Conservation (phyloP, 2,113 vertebrate species). For the Semicossyphus pulcher region DNA sequence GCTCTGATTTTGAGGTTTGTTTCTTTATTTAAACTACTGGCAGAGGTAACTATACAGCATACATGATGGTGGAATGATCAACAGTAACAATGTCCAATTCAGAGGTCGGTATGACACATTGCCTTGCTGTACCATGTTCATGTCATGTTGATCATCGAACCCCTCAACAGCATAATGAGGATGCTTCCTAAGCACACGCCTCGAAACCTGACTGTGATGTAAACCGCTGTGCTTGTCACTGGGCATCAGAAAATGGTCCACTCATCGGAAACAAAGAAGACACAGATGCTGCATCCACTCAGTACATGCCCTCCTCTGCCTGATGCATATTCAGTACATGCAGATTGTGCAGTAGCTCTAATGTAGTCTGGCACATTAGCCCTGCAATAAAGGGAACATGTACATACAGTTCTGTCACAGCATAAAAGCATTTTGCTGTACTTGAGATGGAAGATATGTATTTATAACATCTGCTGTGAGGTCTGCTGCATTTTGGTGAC, state of each 20-base stretch:
- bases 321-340: constrained; percentile 67
- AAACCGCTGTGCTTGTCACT: constrained; percentile 42
- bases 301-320: constrained; percentile 44
- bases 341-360: constrained; percentile 36
- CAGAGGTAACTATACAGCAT: neutral
- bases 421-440: constrained; percentile 77
- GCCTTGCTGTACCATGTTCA: neutral
- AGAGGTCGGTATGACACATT: constrained; percentile 23
- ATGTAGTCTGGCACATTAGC: constrained; percentile 54
- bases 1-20: neutral
- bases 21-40: neutral
- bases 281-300: constrained; percentile 45
- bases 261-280: constrained; percentile 54
- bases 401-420: constrained; percentile 45
- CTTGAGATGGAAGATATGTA: constrained; percentile 49
- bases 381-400: constrained; percentile 34
- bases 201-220: constrained; percentile 55
- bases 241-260: constrained; percentile 41
- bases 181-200: constrained; percentile 1
- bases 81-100: neutral
- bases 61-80: neutral
- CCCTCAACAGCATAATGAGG: constrained; percentile 23
- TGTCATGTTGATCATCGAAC: constrained; percentile 15
- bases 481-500: constrained; percentile 37
- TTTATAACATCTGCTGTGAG: constrained; percentile 44